phyloP scores from a whole-genome alignment of 2,797 vertebrate species.

The Hoplostethus mediterraneus region DNA sequence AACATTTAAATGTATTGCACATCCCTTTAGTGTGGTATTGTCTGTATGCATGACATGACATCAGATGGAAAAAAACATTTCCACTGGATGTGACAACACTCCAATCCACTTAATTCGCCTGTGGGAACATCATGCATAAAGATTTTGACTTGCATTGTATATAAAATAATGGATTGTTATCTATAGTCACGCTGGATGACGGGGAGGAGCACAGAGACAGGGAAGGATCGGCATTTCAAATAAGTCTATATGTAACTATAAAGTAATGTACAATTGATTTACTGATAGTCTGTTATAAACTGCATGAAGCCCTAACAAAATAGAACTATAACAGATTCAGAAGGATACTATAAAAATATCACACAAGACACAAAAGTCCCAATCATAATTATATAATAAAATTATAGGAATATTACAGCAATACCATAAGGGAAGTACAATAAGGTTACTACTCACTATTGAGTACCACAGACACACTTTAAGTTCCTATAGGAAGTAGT shows the following conservation, averaged over 20 bases:
- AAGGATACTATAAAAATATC: slow-evolving; percentile 35
- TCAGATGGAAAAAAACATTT: slow-evolving; percentile 26
- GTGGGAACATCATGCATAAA: slow-evolving; percentile 19
- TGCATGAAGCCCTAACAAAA: slow-evolving; percentile 28
- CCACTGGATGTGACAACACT: slow-evolving; percentile 46
- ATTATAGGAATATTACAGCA: slow-evolving; percentile 11
- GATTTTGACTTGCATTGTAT: neutral
- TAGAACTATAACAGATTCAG: slow-evolving; percentile 5
- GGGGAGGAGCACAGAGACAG: neutral
- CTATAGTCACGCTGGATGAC: neutral
- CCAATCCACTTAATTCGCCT: slow-evolving; percentile 49
- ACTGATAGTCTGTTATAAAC: slow-evolving; percentile 9
- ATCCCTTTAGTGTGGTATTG: slow-evolving; percentile 42
- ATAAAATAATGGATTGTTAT: slow-evolving; percentile 2
- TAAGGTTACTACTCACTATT: slow-evolving; percentile 22
- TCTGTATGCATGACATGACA: slow-evolving; percentile 23
- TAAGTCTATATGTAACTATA: slow-evolving; percentile 20
- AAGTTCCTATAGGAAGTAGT: slow-evolving; percentile 12
- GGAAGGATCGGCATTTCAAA: neutral
- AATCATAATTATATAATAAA: slow-evolving; percentile 48
- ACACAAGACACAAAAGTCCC: slow-evolving; percentile 34
- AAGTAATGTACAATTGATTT: slow-evolving; percentile 26
- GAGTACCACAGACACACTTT: slow-evolving; percentile 19
- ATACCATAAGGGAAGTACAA: slow-evolving; percentile 23
- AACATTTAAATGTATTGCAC: slow-evolving; percentile 36